phyloP scores from a whole-genome alignment of 2,113 vertebrate species.

The Camelus bactrianus region DNA sequence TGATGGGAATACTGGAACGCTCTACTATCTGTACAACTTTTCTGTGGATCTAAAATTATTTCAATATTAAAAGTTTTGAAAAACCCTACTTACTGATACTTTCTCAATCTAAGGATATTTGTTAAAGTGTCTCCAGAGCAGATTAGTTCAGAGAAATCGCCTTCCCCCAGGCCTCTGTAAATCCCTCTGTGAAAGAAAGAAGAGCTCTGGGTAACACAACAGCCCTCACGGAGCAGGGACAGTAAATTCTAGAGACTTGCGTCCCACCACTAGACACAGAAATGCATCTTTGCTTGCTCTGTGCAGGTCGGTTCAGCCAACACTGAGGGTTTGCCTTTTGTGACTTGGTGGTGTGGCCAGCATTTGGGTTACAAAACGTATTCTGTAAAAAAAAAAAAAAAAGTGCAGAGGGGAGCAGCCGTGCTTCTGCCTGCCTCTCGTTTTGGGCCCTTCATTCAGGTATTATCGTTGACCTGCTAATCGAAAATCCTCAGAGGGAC shows the following conservation, averaged over 20 bases:
- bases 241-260: neutral
- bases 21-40: neutral
- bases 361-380: neutral
- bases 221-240: neutral
- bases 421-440: neutral
- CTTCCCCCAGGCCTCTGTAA: neutral
- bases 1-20: neutral
- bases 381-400: neutral
- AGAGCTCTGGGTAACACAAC: neutral
- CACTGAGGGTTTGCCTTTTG: neutral
- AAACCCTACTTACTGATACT: neutral
- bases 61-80: conserved; percentile 16
- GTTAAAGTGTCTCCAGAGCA: neutral
- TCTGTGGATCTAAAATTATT: conserved; percentile 33
- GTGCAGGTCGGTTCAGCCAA: neutral
- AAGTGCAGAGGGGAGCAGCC: neutral
- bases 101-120: conserved; percentile 25
- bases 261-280: neutral
- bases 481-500: neutral
- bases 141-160: conserved; percentile 20
- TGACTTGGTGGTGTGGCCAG: neutral
- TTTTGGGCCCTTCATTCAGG: neutral
- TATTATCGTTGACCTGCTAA: conserved; percentile 2
- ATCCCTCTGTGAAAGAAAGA: neutral
- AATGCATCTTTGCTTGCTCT: neutral